phyloP scores from a whole-genome alignment of 1,140 invertebrate genomes.

The Cydia strobilella region DNA sequence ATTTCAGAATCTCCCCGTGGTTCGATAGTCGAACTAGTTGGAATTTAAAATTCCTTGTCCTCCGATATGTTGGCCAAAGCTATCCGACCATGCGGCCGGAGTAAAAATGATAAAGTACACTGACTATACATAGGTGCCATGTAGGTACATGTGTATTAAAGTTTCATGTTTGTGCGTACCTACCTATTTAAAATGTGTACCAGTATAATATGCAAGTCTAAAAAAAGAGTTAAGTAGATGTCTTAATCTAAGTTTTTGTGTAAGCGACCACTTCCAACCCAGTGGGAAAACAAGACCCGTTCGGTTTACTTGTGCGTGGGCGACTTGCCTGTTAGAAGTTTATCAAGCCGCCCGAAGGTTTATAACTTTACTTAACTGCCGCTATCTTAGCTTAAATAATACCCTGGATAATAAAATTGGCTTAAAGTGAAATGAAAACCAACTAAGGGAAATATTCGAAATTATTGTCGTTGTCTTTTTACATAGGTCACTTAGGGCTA shows the following conservation, averaged over 20 bases:
- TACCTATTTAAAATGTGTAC: too few relatives aligned
- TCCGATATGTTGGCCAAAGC: too few relatives aligned
- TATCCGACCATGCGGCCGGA: too few relatives aligned
- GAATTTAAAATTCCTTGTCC: too few relatives aligned
- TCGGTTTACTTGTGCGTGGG: background rate
- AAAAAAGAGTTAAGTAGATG: too few relatives aligned
- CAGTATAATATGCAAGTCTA: too few relatives aligned
- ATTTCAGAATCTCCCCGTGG: too few relatives aligned
- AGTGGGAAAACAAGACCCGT: background rate
- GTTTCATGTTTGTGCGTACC: too few relatives aligned
- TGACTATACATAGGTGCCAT: too few relatives aligned
- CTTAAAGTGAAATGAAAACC: background rate
- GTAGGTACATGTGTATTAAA: too few relatives aligned
- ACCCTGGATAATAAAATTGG: background rate
- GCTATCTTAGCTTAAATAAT: background rate
- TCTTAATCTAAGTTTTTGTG: background rate
- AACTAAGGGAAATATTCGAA: background rate
- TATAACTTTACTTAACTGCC: conserved; percentile 10
- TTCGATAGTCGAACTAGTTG: too few relatives aligned
- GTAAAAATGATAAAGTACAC: too few relatives aligned
- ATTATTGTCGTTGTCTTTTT: background rate
- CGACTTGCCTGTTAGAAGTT: background rate
- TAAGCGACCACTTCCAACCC: background rate
- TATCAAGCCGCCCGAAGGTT: background rate
- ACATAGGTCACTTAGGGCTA: background rate